Percentiles rank a stretch among this genome's conserved stretches.
phyloP scores from a whole-genome alignment of 2,888 invertebrate species.

The Galerucella pusilla region DNA sequence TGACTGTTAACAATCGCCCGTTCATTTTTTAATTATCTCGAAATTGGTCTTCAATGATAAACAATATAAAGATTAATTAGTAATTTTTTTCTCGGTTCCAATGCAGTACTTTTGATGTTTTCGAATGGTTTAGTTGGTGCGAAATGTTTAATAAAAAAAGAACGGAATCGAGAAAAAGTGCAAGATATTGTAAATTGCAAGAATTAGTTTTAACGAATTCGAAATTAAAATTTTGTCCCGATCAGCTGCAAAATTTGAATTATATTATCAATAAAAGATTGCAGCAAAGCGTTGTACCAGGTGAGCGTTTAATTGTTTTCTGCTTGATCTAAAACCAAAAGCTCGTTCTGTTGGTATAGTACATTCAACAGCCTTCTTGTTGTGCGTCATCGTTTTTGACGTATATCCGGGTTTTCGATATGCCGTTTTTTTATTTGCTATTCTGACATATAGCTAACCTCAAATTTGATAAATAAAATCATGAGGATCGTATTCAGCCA shows the following conservation, averaged over 20 bases:
- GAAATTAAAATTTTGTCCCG: constrained; percentile 65
- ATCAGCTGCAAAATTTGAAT: constrained; percentile 67
- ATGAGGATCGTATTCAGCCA: no score
- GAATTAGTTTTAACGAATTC: constrained; percentile 65
- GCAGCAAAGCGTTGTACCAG: constrained; percentile 41
- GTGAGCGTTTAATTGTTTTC: background rate
- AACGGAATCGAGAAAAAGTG: constrained; percentile 44
- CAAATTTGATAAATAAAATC: no score
- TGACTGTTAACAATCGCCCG: constrained; percentile 24
- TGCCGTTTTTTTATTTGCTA: no score
- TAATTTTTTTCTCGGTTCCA: constrained; percentile 38
- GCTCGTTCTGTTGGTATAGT: background rate
- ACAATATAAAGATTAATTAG: constrained; percentile 35
- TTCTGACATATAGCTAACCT: no score
- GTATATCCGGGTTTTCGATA: no score
- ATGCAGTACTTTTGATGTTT: constrained; percentile 2
- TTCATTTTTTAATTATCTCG: constrained; percentile 45
- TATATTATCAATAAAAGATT: constrained; percentile 62
- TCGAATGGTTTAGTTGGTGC: background rate
- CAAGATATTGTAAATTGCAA: constrained; percentile 58
- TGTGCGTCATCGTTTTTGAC: no score
- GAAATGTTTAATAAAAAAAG: constrained; percentile 51
- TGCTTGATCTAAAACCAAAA: background rate
- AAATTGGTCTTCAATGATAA: constrained; percentile 45
- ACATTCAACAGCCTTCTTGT: no score